phyloP scores from a whole-genome alignment of 2,888 invertebrate genomes.

The Thalpophila matura region DNA sequence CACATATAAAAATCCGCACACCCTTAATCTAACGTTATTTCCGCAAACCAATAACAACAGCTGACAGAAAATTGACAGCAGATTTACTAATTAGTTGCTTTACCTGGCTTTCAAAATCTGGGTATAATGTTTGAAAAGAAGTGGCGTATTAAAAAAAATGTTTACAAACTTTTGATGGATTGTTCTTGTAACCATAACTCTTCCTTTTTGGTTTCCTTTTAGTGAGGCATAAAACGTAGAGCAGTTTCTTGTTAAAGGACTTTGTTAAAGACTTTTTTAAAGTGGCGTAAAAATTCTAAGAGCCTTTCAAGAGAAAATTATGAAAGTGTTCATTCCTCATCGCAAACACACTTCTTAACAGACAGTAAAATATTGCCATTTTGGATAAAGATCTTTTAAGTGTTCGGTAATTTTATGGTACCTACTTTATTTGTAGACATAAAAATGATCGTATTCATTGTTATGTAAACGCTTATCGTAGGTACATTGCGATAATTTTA shows the following conservation, averaged over 20 bases:
- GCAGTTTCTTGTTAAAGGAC: slow-evolving; percentile 13
- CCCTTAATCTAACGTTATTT: no score
- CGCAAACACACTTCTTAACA: slow-evolving; percentile 2
- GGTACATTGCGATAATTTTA: no score
- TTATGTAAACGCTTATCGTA: no score
- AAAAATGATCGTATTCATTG: no score
- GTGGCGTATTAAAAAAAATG: not conserved
- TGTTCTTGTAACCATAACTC: slow-evolving; percentile 15
- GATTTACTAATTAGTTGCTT: no score
- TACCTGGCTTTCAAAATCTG: no score
- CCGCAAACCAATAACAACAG: no score
- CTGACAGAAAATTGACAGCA: no score
- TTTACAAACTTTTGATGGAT: slow-evolving; percentile 9
- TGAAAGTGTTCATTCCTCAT: slow-evolving; percentile 13
- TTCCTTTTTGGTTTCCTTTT: slow-evolving; percentile 14
- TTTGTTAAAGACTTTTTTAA: slow-evolving; percentile 31
- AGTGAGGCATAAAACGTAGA: slow-evolving; percentile 13
- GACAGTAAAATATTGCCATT: not conserved
- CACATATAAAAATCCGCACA: no score
- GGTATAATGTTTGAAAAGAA: not conserved
- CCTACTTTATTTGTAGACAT: no score
- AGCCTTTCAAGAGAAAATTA: slow-evolving; percentile 4
- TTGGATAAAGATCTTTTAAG: not conserved
- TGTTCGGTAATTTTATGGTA: not conserved
- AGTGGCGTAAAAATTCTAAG: slow-evolving; percentile 1